These are phyloP conservation scores for Anthophora plumipes DNA, from an alignment of 2,888 invertebrate species.

Conservation along the genomic window DNA sequence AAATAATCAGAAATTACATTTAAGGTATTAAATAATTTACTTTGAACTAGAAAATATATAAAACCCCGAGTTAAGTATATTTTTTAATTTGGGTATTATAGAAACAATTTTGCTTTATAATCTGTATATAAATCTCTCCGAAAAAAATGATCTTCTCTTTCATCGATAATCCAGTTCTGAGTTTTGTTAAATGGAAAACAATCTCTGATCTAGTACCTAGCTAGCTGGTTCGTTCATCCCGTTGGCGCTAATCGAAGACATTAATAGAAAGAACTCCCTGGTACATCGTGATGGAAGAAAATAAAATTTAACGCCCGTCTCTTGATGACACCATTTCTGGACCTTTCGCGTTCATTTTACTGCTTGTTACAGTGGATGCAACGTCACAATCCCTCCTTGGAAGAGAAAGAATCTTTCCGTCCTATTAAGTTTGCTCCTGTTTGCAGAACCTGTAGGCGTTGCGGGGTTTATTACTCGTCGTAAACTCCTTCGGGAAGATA, in stretches of 20 bases:
- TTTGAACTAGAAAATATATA: too few species aligned
- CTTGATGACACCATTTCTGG: background rate
- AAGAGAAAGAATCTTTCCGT: constrained; percentile 9
- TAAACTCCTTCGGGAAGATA: constrained; percentile 30
- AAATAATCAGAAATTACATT: too few species aligned
- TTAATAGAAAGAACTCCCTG: background rate
- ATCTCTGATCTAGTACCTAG: background rate
- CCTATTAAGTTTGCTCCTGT: constrained; percentile 7
- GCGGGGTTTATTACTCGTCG: constrained; percentile 24
- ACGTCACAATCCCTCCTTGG: background rate
- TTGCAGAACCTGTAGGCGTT: constrained; percentile 25
- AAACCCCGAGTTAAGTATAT: too few species aligned
- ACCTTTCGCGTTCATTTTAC: constrained; percentile 9
- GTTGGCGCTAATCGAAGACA: background rate
- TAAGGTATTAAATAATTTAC: too few species aligned
- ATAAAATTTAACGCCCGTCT: constrained; percentile 12
- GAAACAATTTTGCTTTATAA: too few species aligned
- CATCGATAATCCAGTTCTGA: too few species aligned
- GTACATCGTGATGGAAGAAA: background rate
- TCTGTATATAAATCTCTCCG: too few species aligned
- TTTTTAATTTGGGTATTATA: too few species aligned
- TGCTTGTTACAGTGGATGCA: constrained; percentile 21
- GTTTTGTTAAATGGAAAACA: background rate
- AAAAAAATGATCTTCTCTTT: too few species aligned
- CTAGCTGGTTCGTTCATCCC: background rate